These are phyloP conservation scores for Isotomurus palustris DNA, from an alignment of 2,888 invertebrate species.

Conservation along the genomic window DNA sequence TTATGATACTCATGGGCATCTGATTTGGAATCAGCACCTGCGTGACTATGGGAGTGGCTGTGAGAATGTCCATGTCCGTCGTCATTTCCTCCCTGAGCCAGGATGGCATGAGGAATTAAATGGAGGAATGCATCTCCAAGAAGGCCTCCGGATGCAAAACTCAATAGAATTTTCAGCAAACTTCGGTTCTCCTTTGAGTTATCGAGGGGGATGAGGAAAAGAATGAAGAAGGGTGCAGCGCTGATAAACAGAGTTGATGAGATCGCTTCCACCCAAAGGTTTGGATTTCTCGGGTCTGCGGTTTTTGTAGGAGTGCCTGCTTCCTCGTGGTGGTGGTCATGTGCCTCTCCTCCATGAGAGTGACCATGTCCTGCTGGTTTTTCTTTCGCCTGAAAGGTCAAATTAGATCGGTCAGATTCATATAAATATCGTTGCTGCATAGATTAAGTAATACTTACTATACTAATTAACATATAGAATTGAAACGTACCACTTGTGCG, in stretches of 20 bases:
- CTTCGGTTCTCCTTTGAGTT: constrained; percentile 78
- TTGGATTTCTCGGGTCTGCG: constrained; percentile 26
- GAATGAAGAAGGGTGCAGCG: constrained; percentile 85
- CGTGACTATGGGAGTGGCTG: constrained; percentile 56
- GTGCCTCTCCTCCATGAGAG: constrained; percentile 34
- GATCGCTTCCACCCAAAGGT: constrained; percentile 74
- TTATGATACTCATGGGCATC: constrained; percentile 53
- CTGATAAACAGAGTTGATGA: constrained; percentile 90
- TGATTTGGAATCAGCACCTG: constrained; percentile 49
- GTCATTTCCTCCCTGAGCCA: constrained; percentile 50
- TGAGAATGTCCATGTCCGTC: constrained; percentile 53
- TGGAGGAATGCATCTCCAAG: constrained; percentile 98
- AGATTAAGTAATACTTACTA: background rate
- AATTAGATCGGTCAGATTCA: too few species aligned
- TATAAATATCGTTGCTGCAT: background rate
- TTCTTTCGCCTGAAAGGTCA: background rate
- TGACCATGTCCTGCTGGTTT: constrained; percentile 19
- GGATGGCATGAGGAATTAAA: constrained; percentile 91
- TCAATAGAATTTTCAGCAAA: constrained; percentile 79
- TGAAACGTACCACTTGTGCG: constrained; percentile 37
- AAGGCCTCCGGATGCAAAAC: constrained; percentile 91
- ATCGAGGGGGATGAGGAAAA: constrained; percentile 89
- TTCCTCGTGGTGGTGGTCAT: constrained; percentile 48
- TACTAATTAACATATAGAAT: background rate
- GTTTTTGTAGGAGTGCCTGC: constrained; percentile 36